Conservation (phyloP, 1,140 invertebrate species). For the Archivesica marissinica region DNA sequence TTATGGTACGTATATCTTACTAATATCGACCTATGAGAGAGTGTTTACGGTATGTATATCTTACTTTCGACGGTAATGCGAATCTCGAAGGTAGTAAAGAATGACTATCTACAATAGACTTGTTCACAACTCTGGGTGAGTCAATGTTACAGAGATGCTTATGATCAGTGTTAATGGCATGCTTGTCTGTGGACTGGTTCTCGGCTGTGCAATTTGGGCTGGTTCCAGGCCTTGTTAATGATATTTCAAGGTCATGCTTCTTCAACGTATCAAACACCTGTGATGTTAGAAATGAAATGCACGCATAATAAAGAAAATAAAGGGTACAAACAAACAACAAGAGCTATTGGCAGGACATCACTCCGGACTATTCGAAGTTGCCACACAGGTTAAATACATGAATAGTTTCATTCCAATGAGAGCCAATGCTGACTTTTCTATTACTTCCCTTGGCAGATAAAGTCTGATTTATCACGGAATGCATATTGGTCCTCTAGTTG, state of each 20-base stretch:
- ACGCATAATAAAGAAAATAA: constrained; percentile 1
- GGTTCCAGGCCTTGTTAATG: constrained; percentile 41
- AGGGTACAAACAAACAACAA: not conserved
- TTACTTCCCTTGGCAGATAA: no score
- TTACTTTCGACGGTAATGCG: constrained; percentile 70
- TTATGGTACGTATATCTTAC: no score
- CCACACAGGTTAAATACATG: no score
- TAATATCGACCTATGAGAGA: no score
- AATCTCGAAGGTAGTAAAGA: constrained; percentile 67
- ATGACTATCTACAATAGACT: constrained; percentile 62
- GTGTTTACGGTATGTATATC: no score
- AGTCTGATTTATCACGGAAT: no score
- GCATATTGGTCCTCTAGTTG: no score
- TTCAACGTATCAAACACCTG: constrained; percentile 36
- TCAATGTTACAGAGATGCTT: constrained; percentile 53
- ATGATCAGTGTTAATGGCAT: constrained; percentile 49
- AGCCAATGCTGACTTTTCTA: no score
- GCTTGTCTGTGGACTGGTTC: constrained; percentile 51
- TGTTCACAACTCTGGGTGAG: constrained; percentile 42
- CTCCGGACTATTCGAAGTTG: no score
- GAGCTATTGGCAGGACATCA: no score
- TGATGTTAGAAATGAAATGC: constrained; percentile 31
- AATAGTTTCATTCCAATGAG: no score
- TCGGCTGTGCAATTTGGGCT: constrained; percentile 6
- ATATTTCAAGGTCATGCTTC: constrained; percentile 51